Conservation (phyloP, 2,888 invertebrate genomes). For the Netelia melanura region DNA sequence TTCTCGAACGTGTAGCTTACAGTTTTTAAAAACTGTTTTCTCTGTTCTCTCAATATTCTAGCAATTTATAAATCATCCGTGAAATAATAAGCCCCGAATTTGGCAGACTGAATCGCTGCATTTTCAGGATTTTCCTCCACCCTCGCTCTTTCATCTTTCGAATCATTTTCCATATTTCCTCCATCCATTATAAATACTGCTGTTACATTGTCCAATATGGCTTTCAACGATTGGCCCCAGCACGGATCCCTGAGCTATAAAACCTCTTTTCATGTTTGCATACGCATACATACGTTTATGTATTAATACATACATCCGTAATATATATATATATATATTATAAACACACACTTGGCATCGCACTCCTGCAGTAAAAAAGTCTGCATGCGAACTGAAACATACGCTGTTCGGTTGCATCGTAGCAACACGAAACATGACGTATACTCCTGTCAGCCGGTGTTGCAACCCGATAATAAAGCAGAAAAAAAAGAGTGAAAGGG, state of each 20-base stretch:
- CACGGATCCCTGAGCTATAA: conserved; percentile 38
- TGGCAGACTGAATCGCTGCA: conserved; percentile 1
- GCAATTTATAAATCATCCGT: not conserved
- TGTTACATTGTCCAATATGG: conserved; percentile 36
- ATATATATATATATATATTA: conserved; percentile 21
- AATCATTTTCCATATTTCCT: conserved; percentile 15
- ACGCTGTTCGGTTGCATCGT: conserved; percentile 41
- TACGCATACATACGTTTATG: not conserved
- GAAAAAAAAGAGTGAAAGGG: conserved; percentile 16
- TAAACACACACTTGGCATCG: conserved; percentile 1
- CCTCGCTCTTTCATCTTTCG: not conserved
- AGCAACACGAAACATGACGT: conserved; percentile 64
- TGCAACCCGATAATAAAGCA: conserved; percentile 52
- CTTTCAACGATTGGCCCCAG: conserved; percentile 50
- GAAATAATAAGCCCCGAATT: conserved; percentile 4
- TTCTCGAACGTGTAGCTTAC: too few species aligned
- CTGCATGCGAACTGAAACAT: conserved; percentile 47
- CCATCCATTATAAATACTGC: conserved; percentile 37
- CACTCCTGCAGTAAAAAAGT: conserved; percentile 30
- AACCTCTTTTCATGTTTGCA: conserved; percentile 2
- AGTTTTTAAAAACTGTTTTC: not conserved
- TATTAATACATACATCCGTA: not conserved
- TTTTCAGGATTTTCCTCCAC: conserved; percentile 12
- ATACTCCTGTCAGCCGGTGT: conserved; percentile 59
- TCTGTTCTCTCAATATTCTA: not conserved